Percentiles rank a stretch among this genome's conserved stretches.
phyloP scores from a whole-genome alignment of 2,113 vertebrate genomes.

The Halcyon senegalensis region DNA sequence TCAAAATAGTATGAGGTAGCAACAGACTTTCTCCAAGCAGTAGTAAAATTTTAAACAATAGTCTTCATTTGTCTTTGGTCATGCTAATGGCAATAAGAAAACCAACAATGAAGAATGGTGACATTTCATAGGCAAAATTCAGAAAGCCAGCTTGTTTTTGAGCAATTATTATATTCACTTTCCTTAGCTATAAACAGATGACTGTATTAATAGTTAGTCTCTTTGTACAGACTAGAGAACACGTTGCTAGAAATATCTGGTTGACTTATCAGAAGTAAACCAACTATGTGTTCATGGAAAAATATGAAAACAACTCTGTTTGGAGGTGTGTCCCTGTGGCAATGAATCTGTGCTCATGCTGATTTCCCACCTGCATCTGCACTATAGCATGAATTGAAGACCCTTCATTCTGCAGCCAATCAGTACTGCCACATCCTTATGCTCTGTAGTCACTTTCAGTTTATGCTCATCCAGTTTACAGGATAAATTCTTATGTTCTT shows the following conservation, averaged over 20 bases:
- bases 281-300: not conserved
- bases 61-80: not conserved
- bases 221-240: not conserved
- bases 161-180: not conserved
- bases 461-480: not conserved
- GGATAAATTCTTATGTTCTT: not conserved
- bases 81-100: not conserved
- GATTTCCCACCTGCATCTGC: not conserved
- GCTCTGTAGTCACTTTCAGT: not conserved
- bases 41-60: not conserved
- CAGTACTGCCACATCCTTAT: not conserved
- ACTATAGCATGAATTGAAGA: not conserved
- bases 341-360: not conserved
- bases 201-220: not conserved
- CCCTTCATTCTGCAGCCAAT: not conserved
- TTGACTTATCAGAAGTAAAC: not conserved
- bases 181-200: not conserved
- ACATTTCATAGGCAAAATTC: not conserved
- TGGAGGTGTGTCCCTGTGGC: not conserved
- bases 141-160: not conserved
- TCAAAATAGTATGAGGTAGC: not conserved
- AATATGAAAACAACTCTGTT: not conserved
- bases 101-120: not conserved
- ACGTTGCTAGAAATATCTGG: not conserved
- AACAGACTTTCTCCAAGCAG: not conserved